These are phyloP conservation scores for Periphyllus acericola DNA, from an alignment of 2,888 invertebrate species.

Conservation along the genomic window DNA sequence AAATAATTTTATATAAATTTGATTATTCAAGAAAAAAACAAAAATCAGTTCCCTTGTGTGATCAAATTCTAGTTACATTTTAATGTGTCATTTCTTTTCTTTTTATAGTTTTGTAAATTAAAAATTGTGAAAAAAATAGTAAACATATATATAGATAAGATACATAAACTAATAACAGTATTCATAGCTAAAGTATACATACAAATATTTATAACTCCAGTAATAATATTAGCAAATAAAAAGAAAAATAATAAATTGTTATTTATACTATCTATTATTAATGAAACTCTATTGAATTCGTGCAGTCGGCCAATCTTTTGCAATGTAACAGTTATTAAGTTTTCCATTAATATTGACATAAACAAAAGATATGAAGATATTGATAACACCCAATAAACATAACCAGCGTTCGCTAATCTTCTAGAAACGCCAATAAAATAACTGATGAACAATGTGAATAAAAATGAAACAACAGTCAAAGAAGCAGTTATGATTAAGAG, in stretches of 20 bases:
- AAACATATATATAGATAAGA: constrained; percentile 62
- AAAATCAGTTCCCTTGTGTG: too few relatives aligned
- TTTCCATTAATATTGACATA: constrained; percentile 72
- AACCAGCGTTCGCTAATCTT: constrained; percentile 84
- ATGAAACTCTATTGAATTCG: constrained; percentile 40
- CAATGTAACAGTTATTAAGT: constrained; percentile 67
- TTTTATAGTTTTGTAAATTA: constrained; percentile 46
- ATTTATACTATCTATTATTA: constrained; percentile 62
- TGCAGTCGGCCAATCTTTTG: background rate
- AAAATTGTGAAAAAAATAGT: constrained; percentile 53
- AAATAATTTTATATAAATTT: too few relatives aligned
- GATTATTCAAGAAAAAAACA: too few relatives aligned
- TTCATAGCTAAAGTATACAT: constrained; percentile 59
- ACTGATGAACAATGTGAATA: constrained; percentile 68
- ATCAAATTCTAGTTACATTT: too few relatives aligned
- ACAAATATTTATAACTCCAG: constrained; percentile 63
- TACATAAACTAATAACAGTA: constrained; percentile 45
- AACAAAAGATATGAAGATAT: constrained; percentile 72
- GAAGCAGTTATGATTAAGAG: constrained; percentile 63
- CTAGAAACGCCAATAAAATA: constrained; percentile 75
- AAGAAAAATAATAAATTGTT: constrained; percentile 63
- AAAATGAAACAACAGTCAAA: constrained; percentile 68
- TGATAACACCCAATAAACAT: constrained; percentile 80
- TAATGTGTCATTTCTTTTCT: background rate
- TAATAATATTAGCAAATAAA: constrained; percentile 62